These are phyloP conservation scores for Plagiodera versicolora DNA, from an alignment of 2,888 invertebrate genomes.

Conservation along the genomic window DNA sequence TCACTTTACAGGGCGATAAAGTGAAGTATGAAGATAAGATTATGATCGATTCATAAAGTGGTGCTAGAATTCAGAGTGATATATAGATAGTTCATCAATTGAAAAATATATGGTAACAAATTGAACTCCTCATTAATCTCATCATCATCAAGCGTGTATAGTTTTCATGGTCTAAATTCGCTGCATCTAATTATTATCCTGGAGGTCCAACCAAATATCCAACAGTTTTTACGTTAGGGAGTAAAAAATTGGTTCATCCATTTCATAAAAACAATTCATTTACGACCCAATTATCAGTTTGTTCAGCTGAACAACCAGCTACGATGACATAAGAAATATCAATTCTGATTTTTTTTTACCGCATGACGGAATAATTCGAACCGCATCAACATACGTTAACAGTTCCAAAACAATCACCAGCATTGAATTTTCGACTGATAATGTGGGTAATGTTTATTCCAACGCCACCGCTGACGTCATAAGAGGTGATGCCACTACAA, in stretches of 20 bases:
- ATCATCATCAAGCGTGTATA: too few species aligned
- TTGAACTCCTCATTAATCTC: too few species aligned
- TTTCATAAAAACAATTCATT: too few species aligned
- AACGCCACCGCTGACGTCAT: conserved; percentile 5
- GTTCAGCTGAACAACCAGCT: neutral
- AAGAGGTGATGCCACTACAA: neutral
- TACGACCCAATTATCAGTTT: neutral
- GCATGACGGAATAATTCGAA: neutral
- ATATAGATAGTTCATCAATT: too few species aligned
- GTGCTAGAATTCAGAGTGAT: too few species aligned
- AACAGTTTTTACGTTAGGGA: too few species aligned
- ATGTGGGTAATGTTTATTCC: conserved; percentile 10
- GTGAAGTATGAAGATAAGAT: neutral
- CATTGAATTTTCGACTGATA: neutral
- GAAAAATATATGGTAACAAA: too few species aligned
- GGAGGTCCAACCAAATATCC: too few species aligned
- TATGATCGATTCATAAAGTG: too few species aligned
- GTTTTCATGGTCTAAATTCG: too few species aligned
- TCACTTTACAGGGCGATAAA: neutral
- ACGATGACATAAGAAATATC: neutral
- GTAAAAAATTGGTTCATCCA: too few species aligned
- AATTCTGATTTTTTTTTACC: neutral
- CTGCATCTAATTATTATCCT: too few species aligned
- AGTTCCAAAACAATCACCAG: neutral
- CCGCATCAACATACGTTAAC: neutral